Evolutionary conservation across 2,113 vertebrate species (phyloP).

Genomic region (Chloroceryle aenea): DNA sequence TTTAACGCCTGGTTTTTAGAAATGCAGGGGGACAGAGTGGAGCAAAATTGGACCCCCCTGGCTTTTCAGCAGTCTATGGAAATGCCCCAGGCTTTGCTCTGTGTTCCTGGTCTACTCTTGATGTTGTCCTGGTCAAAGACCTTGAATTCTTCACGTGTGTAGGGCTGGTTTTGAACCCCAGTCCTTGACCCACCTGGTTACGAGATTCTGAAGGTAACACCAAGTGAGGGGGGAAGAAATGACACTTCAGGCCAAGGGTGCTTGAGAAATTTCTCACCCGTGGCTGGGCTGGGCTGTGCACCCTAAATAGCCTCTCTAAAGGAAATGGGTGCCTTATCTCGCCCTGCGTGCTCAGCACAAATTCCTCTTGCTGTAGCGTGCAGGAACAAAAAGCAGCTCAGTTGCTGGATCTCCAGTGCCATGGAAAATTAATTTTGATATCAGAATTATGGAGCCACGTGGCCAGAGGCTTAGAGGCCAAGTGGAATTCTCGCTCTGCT

Average conservation of each 20-base stretch:
- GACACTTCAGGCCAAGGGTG: not conserved
- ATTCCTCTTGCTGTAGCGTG: not conserved
- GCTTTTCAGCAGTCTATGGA: not conserved
- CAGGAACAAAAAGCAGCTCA: not conserved
- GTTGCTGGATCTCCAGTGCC: not conserved
- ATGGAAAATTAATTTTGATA: not conserved
- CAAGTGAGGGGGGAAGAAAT: not conserved
- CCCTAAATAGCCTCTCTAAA: not conserved
- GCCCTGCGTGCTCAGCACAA: not conserved
- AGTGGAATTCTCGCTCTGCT: not conserved
- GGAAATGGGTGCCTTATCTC: not conserved
- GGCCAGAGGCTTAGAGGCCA: not conserved
- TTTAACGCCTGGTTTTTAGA: not conserved
- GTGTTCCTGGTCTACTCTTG: accelerated
- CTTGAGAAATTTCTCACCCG: not conserved
- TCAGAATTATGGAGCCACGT: not conserved
- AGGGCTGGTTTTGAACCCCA: not conserved
- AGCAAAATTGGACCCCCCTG: not conserved
- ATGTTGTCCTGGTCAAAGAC: not conserved
- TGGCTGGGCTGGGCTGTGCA: not conserved
- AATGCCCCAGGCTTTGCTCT: not conserved
- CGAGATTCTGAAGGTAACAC: not conserved
- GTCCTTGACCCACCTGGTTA: not conserved
- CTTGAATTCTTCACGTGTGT: accelerated
- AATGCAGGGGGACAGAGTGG: not conserved